These are phyloP conservation scores for Drosophila baimaii DNA, from an alignment of 1,140 invertebrate species.

Conservation along the genomic window DNA sequence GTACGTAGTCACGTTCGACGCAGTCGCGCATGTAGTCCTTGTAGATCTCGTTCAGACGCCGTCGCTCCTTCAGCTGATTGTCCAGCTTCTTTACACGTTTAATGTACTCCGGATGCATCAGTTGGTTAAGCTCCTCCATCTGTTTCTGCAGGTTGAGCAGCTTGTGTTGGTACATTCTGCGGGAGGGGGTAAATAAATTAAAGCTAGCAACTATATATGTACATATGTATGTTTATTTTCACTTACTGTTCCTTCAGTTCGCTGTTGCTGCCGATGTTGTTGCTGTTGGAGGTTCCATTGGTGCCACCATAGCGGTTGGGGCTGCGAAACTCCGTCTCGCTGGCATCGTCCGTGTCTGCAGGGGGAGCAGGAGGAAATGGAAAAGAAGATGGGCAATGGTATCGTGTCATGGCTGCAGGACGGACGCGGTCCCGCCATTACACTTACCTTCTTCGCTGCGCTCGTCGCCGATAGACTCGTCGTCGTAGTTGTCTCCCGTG, in stretches of 20 bases:
- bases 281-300: slow-evolving; percentile 84
- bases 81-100: slow-evolving; percentile 93
- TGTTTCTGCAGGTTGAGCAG: slow-evolving; percentile 95
- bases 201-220: neutral
- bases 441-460: slow-evolving; percentile 72
- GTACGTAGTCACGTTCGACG: slow-evolving; percentile 94
- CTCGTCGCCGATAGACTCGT: slow-evolving; percentile 72
- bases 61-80: slow-evolving; percentile 90
- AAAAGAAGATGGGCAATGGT: neutral
- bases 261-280: slow-evolving; percentile 68
- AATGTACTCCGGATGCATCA: slow-evolving; percentile 93
- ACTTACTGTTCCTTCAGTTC: slow-evolving; percentile 96
- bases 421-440: slow-evolving; percentile 1
- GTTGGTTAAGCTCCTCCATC: slow-evolving; percentile 93
- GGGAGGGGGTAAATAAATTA: slow-evolving; percentile 49
- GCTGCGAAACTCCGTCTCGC: slow-evolving; percentile 92
- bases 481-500: slow-evolving; percentile 66
- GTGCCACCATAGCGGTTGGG: slow-evolving; percentile 88
- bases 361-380: slow-evolving; percentile 32
- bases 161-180: slow-evolving; percentile 97
- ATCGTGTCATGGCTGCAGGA: neutral
- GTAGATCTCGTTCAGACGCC: slow-evolving; percentile 93
- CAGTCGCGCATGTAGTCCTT: slow-evolving; percentile 92
- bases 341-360: slow-evolving; percentile 95
- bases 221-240: neutral